phyloP scores from a whole-genome alignment of 2,888 invertebrate genomes.

The Polymixis lichenea region DNA sequence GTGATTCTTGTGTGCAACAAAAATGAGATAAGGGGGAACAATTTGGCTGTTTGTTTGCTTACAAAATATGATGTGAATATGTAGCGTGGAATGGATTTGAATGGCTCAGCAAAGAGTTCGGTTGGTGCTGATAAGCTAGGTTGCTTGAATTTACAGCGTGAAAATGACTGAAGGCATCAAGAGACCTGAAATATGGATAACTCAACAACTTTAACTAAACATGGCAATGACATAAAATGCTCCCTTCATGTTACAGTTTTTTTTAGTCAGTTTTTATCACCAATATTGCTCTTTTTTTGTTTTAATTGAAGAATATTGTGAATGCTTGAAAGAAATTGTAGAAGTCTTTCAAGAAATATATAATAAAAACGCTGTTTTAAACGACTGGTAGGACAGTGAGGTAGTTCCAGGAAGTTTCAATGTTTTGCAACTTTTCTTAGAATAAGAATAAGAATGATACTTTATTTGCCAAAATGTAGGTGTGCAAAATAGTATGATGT shows the following conservation, averaged over 20 bases:
- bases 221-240: background rate
- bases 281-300: background rate
- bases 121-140: conserved; percentile 26
- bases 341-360: background rate
- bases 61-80: conserved; percentile 47
- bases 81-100: conserved; percentile 28
- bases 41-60: conserved; percentile 62
- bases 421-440: background rate
- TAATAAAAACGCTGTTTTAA: background rate
- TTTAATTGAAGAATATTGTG: background rate
- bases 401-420: background rate
- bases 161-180: background rate
- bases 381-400: background rate
- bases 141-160: background rate
- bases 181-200: background rate
- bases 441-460: too few species aligned
- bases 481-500: too few species aligned
- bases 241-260: background rate
- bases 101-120: background rate
- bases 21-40: conserved; percentile 67
- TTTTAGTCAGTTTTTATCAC: background rate
- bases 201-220: background rate
- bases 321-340: background rate
- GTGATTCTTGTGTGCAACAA: conserved; percentile 68
- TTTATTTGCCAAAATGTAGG: too few species aligned